Conservation (phyloP, 2,888 invertebrate species). For the Odontomyia ornata region DNA sequence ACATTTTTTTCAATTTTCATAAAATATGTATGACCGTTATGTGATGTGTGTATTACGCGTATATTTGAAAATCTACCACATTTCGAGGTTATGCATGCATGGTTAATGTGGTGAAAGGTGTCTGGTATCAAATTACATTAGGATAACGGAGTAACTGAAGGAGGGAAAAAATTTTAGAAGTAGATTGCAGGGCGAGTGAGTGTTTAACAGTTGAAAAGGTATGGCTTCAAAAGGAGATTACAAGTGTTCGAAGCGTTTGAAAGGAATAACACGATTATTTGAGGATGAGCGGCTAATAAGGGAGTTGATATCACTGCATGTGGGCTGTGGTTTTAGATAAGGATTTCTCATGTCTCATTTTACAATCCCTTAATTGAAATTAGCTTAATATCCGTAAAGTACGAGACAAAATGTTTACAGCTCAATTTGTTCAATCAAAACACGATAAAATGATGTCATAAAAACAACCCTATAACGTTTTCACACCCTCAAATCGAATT, state of each 20-base stretch:
- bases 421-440: too few species aligned
- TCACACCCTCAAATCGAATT: too few species aligned
- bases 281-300: neutral
- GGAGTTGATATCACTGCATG: too few species aligned
- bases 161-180: neutral
- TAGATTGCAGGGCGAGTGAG: neutral
- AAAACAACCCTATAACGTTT: too few species aligned
- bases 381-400: too few species aligned
- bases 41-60: neutral
- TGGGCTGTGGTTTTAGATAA: too few species aligned
- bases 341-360: too few species aligned
- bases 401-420: too few species aligned
- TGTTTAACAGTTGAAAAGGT: conserved; percentile 15
- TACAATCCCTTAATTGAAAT: too few species aligned
- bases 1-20: conserved; percentile 27
- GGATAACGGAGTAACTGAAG: neutral
- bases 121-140: conserved; percentile 20
- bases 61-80: neutral
- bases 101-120: conserved; percentile 13
- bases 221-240: conserved; percentile 25
- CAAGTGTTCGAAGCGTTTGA: conserved; percentile 25
- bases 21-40: neutral
- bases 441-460: too few species aligned
- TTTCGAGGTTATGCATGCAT: neutral
- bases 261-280: conserved; percentile 29